phyloP scores from a whole-genome alignment of 2,888 invertebrate genomes.

The Mimachlamys varia region DNA sequence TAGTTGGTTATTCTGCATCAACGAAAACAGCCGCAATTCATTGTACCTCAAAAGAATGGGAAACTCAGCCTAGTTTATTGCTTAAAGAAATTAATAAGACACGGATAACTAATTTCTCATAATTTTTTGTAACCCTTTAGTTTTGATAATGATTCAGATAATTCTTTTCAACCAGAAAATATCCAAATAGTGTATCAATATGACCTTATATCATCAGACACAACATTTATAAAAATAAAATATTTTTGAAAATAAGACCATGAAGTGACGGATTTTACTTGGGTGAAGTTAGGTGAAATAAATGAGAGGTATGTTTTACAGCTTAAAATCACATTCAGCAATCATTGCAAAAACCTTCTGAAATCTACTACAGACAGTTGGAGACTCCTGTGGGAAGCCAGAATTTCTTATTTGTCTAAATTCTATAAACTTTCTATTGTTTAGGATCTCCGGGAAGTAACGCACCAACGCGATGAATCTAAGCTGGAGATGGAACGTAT shows the following conservation, averaged over 20 bases:
- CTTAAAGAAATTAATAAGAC: too few relatives aligned
- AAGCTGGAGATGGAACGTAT: constrained; percentile 71
- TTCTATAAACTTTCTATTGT: not conserved
- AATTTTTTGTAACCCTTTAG: not conserved
- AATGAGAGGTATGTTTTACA: not conserved
- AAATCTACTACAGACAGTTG: not conserved
- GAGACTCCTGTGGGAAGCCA: not conserved
- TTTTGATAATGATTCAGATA: not conserved
- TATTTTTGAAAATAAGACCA: not conserved
- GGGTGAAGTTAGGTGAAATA: not conserved
- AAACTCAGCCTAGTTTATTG: too few relatives aligned
- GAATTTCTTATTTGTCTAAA: not conserved
- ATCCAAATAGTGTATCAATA: not conserved
- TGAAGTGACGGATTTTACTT: not conserved
- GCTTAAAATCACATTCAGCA: not conserved
- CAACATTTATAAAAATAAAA: too few relatives aligned
- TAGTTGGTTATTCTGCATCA: too few relatives aligned
- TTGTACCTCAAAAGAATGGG: too few relatives aligned
- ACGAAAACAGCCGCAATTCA: not conserved
- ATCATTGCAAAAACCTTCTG: not conserved
- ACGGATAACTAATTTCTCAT: not conserved
- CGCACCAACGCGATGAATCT: constrained; percentile 68
- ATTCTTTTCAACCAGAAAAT: not conserved
- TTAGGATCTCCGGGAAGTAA: constrained; percentile 66
- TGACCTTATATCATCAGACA: too few relatives aligned